Conservation (phyloP, 2,797 vertebrate genomes). For the Ataeniobius toweri region DNA sequence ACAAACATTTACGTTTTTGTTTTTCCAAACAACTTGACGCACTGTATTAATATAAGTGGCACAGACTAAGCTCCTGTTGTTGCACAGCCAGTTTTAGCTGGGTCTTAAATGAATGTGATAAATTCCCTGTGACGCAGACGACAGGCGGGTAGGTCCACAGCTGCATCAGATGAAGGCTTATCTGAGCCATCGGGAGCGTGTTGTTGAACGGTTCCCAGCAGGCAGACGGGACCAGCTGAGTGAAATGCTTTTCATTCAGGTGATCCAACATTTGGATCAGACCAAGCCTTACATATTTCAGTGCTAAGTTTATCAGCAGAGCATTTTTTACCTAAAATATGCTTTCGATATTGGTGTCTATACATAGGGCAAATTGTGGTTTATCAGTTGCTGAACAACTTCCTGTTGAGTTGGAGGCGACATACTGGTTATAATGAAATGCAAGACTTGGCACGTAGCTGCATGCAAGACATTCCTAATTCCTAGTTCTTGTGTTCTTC, state of each 20-base stretch:
- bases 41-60: neutral
- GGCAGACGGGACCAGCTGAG: neutral
- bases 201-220: neutral
- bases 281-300: neutral
- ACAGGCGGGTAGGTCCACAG: neutral
- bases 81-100: neutral
- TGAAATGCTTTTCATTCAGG: neutral
- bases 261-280: neutral
- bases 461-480: neutral
- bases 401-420: neutral
- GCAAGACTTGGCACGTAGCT: neutral
- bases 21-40: no score
- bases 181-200: neutral
- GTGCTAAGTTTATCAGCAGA: neutral
- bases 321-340: neutral
- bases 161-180: neutral
- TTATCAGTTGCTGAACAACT: neutral
- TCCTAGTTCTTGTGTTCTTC: neutral
- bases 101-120: neutral
- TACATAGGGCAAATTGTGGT: neutral
- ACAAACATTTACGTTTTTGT: neutral
- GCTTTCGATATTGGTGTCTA: neutral
- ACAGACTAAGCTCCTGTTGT: neutral
- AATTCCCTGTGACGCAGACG: neutral
- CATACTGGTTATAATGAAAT: neutral